Conservation (phyloP, 53 echinoderm and acorn worm genomes). For the Hippasteria phrygiana region DNA sequence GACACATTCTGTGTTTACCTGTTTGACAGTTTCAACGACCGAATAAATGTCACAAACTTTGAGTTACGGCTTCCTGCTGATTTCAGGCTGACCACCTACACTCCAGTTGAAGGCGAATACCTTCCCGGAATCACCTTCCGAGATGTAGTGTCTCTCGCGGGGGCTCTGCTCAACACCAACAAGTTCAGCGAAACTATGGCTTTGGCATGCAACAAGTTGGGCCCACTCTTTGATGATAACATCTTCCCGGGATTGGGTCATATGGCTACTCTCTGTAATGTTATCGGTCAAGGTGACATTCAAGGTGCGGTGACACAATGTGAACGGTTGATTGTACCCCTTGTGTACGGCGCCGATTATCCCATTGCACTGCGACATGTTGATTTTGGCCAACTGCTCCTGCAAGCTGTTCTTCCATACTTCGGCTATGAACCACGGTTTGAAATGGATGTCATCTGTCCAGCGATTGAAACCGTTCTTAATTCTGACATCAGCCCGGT, state of each 20-base stretch:
- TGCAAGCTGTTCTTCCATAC: constrained; percentile 47
- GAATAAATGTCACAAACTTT: neutral
- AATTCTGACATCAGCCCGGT: constrained; percentile 43
- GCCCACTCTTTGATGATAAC: constrained; percentile 11
- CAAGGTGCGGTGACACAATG: constrained; percentile 18
- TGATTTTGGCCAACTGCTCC: constrained; percentile 32
- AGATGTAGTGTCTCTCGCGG: constrained; percentile 8
- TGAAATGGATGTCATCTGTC: constrained; percentile 47
- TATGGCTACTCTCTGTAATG: neutral
- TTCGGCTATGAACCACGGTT: constrained; percentile 28
- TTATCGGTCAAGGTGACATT: neutral
- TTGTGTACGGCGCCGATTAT: constrained; percentile 52
- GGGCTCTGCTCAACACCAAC: constrained; percentile 31
- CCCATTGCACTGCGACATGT: constrained; percentile 47
- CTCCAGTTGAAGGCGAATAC: constrained; percentile 31
- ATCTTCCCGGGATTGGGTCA: constrained; percentile 14
- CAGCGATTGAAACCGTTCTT: constrained; percentile 45
- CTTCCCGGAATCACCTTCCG: constrained; percentile 47
- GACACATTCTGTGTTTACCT: constrained; percentile 10
- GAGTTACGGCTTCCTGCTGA: constrained; percentile 19
- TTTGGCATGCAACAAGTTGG: constrained; percentile 38
- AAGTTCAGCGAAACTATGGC: constrained; percentile 23
- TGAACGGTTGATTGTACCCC: constrained; percentile 44
- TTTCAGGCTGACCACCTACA: constrained; percentile 7
- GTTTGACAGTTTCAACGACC: constrained; percentile 30